A percentile compares a stretch with the other conserved stretches of the same genome.
Conservation (phyloP, 35 echinoderm and acorn worm genomes). For the Holothuria glaberrima region DNA sequence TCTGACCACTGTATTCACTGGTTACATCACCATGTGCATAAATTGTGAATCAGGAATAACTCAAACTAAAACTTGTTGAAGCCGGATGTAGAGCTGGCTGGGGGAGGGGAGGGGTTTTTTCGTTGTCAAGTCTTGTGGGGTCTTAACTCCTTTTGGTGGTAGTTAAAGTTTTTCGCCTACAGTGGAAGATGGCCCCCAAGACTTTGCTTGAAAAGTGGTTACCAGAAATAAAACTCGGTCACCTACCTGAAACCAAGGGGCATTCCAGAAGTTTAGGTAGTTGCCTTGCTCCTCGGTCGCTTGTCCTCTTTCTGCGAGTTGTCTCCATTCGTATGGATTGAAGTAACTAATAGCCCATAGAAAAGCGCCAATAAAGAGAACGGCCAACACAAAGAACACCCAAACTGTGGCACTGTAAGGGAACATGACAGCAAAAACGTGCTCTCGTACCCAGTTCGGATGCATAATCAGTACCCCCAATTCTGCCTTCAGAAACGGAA, state of each 20-base stretch:
- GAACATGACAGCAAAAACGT: slow-evolving; percentile 82
- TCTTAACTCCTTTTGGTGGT: background rate
- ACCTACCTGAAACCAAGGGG: slow-evolving; percentile 80
- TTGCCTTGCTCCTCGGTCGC: slow-evolving; percentile 67
- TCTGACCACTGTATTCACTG: too few species aligned
- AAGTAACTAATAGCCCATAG: slow-evolving; percentile 63
- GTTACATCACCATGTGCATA: too few species aligned
- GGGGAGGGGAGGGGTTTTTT: background rate
- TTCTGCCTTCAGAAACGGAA: slow-evolving; percentile 78
- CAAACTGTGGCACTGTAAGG: slow-evolving; percentile 83
- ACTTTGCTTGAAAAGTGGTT: background rate
- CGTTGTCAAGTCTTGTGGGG: background rate
- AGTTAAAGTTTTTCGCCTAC: background rate
- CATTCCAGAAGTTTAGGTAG: slow-evolving; percentile 80
- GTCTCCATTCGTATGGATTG: slow-evolving; percentile 77
- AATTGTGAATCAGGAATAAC: too few species aligned
- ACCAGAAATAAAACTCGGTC: too few species aligned
- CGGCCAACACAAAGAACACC: slow-evolving; percentile 72
- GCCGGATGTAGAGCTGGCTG: too few species aligned
- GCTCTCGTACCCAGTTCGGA: slow-evolving; percentile 75
- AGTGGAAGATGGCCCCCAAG: background rate
- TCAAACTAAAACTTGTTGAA: too few species aligned
- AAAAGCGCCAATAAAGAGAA: slow-evolving; percentile 59
- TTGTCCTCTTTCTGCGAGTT: slow-evolving; percentile 58
- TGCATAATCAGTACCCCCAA: slow-evolving; percentile 83